phyloP scores from a whole-genome alignment of 2,888 invertebrate genomes.

The Caenorhabditis zanzibari region DNA sequence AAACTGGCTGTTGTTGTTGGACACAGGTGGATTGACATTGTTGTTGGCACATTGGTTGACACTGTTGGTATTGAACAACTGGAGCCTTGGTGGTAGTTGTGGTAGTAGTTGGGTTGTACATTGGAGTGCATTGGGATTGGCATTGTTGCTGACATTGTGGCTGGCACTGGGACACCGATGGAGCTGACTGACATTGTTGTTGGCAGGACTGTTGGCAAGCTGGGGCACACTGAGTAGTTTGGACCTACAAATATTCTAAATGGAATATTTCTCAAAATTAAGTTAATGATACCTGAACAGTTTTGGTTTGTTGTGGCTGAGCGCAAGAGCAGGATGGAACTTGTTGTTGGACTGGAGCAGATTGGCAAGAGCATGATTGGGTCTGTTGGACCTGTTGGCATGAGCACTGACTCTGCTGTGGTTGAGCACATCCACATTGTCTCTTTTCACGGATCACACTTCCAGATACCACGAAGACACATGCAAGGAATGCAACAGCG shows the following conservation, averaged over 20 bases:
- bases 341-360: slow-evolving; percentile 68
- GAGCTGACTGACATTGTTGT: slow-evolving; percentile 49
- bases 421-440: slow-evolving; percentile 73
- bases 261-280: not conserved
- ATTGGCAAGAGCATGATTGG: slow-evolving; percentile 72
- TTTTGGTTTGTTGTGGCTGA: slow-evolving; percentile 66
- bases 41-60: slow-evolving; percentile 69
- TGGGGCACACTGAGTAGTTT: slow-evolving; percentile 49
- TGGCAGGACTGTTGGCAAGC: slow-evolving; percentile 65
- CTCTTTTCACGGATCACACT: slow-evolving; percentile 74
- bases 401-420: slow-evolving; percentile 67
- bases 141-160: slow-evolving; percentile 60
- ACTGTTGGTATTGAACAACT: slow-evolving; percentile 63
- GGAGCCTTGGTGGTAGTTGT: slow-evolving; percentile 57
- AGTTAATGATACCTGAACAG: slow-evolving; percentile 50
- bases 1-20: slow-evolving; percentile 57
- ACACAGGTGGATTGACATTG: slow-evolving; percentile 62
- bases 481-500: slow-evolving; percentile 60
- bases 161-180: slow-evolving; percentile 62
- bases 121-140: slow-evolving; percentile 47
- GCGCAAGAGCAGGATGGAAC: slow-evolving; percentile 68
- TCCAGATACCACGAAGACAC: slow-evolving; percentile 66
- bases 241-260: not conserved
- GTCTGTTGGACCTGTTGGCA: slow-evolving; percentile 68
- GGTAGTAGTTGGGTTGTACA: slow-evolving; percentile 53